These are phyloP conservation scores for Girardia tigrina DNA, from an alignment of 2,888 invertebrate genomes.

Conservation along the genomic window DNA sequence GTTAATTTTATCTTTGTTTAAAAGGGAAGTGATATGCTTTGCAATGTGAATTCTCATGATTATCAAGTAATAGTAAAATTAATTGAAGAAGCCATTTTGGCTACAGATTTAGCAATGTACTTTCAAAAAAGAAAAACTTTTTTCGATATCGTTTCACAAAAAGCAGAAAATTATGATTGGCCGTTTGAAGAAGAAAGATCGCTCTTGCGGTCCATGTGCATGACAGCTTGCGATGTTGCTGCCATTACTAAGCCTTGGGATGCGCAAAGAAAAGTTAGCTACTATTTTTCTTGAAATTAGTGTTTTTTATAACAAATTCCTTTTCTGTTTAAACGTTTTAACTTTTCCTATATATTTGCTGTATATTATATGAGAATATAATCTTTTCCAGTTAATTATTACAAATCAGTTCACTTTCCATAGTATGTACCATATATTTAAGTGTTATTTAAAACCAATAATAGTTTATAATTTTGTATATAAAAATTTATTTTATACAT, in stretches of 20 bases:
- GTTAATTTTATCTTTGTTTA: slow-evolving; percentile 55
- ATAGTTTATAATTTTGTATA: no score
- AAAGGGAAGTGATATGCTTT: slow-evolving; percentile 64
- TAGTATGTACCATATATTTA: no score
- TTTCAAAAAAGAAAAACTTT: slow-evolving; percentile 12
- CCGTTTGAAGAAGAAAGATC: not conserved
- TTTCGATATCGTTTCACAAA: slow-evolving; percentile 24
- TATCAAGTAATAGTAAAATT: slow-evolving; percentile 43
- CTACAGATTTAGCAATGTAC: slow-evolving; percentile 44
- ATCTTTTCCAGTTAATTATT: no score
- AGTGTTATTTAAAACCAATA: no score
- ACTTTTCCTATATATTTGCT: no score
- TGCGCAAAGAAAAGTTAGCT: slow-evolving; percentile 44
- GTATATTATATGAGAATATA: no score
- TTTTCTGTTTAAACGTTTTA: no score
- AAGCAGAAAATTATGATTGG: slow-evolving; percentile 31
- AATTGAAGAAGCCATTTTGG: slow-evolving; percentile 46
- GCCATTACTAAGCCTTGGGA: slow-evolving; percentile 50
- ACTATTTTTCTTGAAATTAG: no score
- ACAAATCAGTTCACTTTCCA: no score
- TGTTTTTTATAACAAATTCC: no score
- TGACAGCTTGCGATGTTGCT: slow-evolving; percentile 49
- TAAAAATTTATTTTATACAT: no score
- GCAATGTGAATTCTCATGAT: slow-evolving; percentile 42
- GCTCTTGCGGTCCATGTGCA: slow-evolving; percentile 51